Conservation (phyloP, 30 jellyfish, hydroid and myxozoan species). For the Euphysa ruthae region DNA sequence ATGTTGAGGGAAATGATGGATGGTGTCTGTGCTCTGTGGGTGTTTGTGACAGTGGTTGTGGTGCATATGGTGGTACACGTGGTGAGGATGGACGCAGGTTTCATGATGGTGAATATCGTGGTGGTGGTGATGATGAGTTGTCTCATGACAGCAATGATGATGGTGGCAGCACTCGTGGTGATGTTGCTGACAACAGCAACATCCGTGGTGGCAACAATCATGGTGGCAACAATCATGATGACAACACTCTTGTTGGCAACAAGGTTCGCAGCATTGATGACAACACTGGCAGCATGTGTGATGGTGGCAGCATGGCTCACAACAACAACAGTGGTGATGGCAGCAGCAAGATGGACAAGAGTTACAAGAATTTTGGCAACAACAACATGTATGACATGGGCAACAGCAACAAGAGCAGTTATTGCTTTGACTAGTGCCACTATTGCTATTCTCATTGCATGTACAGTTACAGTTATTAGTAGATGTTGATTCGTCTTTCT, state of each 20-base stretch:
- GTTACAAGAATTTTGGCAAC: neutral
- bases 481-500: neutral
- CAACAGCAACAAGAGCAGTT: slow-evolving; percentile 18
- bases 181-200: slow-evolving; percentile 14
- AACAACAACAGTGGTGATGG: slow-evolving; percentile 7
- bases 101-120: slow-evolving; percentile 25
- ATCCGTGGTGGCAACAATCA: slow-evolving; percentile 10
- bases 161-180: neutral
- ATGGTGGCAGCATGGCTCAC: slow-evolving; percentile 2
- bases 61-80: neutral
- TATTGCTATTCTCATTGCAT: neutral
- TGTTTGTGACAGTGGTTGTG: slow-evolving; percentile 18
- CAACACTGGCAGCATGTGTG: neutral
- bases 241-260: slow-evolving; percentile 1
- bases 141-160: slow-evolving; percentile 5
- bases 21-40: neutral
- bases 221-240: neutral
- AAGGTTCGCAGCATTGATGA: neutral
- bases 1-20: slow-evolving; percentile 4
- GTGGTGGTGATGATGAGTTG: slow-evolving; percentile 13
- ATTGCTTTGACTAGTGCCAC: neutral
- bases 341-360: slow-evolving; percentile 9
- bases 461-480: slow-evolving; percentile 3
- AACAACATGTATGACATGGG: slow-evolving; percentile 21
- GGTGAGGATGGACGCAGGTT: slow-evolving; percentile 9